Evolutionary conservation across 2,113 vertebrate species (phyloP).

Genomic region (Lonchura striata): DNA sequence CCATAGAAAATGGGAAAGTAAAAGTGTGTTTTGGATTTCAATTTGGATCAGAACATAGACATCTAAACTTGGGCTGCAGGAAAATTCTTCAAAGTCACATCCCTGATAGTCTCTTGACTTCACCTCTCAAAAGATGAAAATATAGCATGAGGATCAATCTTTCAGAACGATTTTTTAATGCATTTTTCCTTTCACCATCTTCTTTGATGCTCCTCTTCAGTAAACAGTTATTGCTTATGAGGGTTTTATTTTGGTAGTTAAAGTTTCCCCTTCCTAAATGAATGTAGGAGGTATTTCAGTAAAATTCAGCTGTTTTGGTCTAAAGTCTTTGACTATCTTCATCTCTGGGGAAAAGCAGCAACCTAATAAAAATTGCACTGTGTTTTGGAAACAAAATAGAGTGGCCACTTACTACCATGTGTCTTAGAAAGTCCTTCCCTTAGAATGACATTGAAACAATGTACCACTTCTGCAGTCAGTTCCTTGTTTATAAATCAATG

Average conservation of each 20-base stretch:
- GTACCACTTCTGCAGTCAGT: background rate
- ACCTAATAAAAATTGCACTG: background rate
- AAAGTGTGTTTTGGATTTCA: background rate
- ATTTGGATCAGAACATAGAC: background rate
- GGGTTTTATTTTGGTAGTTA: background rate
- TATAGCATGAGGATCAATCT: background rate
- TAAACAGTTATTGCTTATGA: background rate
- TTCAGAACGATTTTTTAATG: background rate
- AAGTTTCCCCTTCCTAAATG: background rate
- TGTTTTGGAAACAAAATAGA: background rate
- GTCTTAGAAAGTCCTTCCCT: background rate
- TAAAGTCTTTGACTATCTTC: background rate
- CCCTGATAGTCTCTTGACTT: background rate
- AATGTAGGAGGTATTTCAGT: background rate
- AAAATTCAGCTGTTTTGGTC: background rate
- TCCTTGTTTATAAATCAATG: conserved; percentile 44
- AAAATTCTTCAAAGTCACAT: background rate
- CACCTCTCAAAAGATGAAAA: background rate
- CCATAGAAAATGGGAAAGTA: background rate
- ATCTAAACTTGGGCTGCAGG: background rate
- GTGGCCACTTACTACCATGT: background rate
- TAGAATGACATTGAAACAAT: background rate
- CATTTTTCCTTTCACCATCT: background rate
- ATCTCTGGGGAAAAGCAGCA: background rate
- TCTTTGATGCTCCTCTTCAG: background rate